Base-by-base conservation (phyloP, 2,797 vertebrate species). In the Halcyon badia region DNA sequence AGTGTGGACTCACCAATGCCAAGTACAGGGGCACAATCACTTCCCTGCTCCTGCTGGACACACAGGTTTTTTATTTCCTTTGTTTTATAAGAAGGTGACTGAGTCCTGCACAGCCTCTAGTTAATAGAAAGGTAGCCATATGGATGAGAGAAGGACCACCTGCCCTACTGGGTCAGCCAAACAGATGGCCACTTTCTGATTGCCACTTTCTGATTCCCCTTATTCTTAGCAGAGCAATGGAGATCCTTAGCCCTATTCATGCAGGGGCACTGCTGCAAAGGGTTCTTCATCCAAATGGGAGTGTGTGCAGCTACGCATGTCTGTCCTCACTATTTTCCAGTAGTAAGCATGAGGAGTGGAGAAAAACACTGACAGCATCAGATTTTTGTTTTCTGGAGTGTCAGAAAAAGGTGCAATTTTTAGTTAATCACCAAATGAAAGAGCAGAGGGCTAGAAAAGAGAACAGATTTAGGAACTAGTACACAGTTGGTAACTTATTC, bases 141-240 rank as follows among this genome's bases (percentile, higher is more conserved):
- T 85, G 84, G 83, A 30, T 60, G 39, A 87, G 46, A 48, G 51
- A 79, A 90, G 48, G 44, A 64, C 57, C 77, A 73, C 89, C 92
- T 94, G 81, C 14, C 28, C 71, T 66, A 13, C 6, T 83, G 46
- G 83, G 72, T 94, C 73, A 82, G 81, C 81, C 64, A 80, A 89
- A 89, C 83, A 95, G 92, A 94, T 92, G 90, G 81, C 44, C 17
- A 28, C 11, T 87, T 87, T 89, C 60, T 44, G 90, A 91, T 92
- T 89, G 78, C 37, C 19, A 28, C 9, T 87, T 87, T 87, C 56
- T 44, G 39, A 30, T 90, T 77, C 22, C 16, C 11, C 39, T 72
- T 64, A 25, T 91, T 95, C 82, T 41, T 83, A 80, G 33, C 39
- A 71, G 16, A 57, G 20, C 12, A 56, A 9, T 42, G 49, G n/a